Base-by-base conservation (phyloP, 2,113 vertebrate genomes). In the Plotosus lineatus region DNA sequence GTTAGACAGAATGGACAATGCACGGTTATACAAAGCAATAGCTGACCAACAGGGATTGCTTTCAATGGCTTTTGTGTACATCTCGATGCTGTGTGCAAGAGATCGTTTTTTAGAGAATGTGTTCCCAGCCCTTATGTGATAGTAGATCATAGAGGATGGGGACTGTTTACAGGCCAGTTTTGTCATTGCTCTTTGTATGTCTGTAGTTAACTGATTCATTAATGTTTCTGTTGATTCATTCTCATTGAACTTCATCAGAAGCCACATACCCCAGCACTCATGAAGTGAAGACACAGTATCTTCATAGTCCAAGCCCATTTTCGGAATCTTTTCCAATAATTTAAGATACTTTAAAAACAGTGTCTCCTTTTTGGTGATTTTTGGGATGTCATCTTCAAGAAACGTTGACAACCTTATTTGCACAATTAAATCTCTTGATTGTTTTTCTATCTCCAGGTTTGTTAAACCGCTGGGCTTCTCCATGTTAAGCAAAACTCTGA, bases 191-290 rank as follows among this genome's bases (percentile, higher is more conserved):
- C 0, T 23, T 0, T 14, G 0, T 72, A 92, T 72, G 23, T 85
- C 88, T 68, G 0, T 0, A 0, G 19, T 15, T 26, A 92, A 55
- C 44, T 60, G 55, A 2, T 19, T 0, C 82, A 80, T 80, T n/a
- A 88, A 3, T 7, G 23, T 56, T 2, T 15, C 3, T 1, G 26
- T 71, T 0, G 85, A 15, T 0, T 82, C 73, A 0, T 85, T 79
- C 14, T 72, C 75, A 50, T 40, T 75, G 40, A 77, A 83, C 3
- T 75, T 75, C 21, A 77, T 89, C 26, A 90, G 86, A 1, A 90
- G 87, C 91, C 91, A 92, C 75, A 90, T 65, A 23, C 86, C 88
- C 91, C 90, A 92, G 61, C 85, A 89, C n/a, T 91, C 90, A 83
- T 90, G 88, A 60, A 92, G 80, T 1, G 87, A 86, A 10, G 86